Base-by-base conservation (phyloP, 2,888 invertebrate species). In the Dendrolimus houi region DNA sequence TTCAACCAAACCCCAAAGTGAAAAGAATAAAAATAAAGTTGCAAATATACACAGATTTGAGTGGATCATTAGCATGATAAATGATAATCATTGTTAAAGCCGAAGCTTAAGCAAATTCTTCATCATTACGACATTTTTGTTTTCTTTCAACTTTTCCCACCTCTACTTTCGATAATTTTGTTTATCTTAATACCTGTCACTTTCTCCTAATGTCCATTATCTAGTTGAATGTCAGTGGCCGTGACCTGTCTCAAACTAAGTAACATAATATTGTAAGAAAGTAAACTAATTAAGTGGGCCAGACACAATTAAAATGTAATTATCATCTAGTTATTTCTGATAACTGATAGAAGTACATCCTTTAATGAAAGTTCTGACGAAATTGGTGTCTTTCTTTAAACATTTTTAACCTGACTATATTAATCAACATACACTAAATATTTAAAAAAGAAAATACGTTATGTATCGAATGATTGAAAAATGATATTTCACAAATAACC, bases 101-200 rank as follows among this genome's bases (percentile, higher is more conserved):
- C 29, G 29, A 29, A 29, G 29, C 6, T 29, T 29, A 6, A 29
- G 29, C 29, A 6, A 29, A 29, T 29, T 29, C 29, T 29, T 29
- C 29, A 29, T 6, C 29, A 29, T 29, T 29, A 29, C 29, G 6
- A 29, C 29, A 0, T 6, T 29, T 29, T 29, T 29, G 29, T 29
- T 29, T 29, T 29, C 29, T 29, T 29, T 29, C 29, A 29, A 29
- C 29, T 12, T 47, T 12, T 10, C 47, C 47, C 47, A 47, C 47
- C 47, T 47, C 47, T 47, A 47, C 47, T 47, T 47, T 47, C 47
- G 12, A 10, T 47, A 29, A 29, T 29, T 29, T 6, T 47, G 56
- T 58, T 81, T 79, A 82, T 82, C 83, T 80, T 70, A 79, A 79
- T 75, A 68, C 61, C 67, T 66, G 69, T 71, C 65, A 74, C 77